Percentiles rank a stretch among this genome's conserved stretches.
Evolutionary conservation across 2,797 vertebrate genomes (phyloP).

Genomic region (Tauraco hartlaubi): DNA sequence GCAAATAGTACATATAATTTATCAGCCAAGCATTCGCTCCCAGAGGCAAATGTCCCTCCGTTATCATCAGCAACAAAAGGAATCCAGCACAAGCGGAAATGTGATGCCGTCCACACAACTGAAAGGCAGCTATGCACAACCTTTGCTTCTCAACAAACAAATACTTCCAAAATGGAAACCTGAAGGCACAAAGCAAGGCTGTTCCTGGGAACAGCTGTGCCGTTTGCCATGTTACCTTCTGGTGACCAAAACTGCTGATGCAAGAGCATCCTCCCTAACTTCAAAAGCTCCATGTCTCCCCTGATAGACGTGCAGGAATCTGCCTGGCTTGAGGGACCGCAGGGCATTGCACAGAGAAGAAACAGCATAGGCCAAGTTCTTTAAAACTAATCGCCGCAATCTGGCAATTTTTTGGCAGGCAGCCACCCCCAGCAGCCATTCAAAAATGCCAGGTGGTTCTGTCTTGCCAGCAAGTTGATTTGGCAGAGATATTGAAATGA

Average conservation of each 20-base stretch:
- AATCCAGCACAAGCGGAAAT: not conserved
- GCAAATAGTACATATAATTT: not conserved
- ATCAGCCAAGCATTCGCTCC: not conserved
- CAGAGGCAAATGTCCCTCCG: not conserved
- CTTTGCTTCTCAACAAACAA: not conserved
- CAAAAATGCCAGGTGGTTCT: constrained; percentile 60
- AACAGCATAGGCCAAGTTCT: constrained; percentile 35
- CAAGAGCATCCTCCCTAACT: not conserved
- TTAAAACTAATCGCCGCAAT: not conserved
- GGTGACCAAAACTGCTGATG: not conserved
- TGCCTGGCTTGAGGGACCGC: not conserved
- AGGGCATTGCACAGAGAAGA: not conserved
- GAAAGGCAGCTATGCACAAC: not conserved
- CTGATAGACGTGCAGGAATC: not conserved
- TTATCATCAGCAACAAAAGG: not conserved
- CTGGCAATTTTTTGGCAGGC: constrained; percentile 35
- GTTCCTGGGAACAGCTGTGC: not conserved
- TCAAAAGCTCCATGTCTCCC: not conserved
- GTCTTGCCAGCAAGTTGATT: constrained; percentile 47
- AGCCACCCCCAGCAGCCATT: constrained; percentile 50
- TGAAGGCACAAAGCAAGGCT: not conserved
- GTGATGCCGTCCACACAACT: not conserved
- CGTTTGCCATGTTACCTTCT: not conserved
- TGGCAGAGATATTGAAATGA: constrained; percentile 60
- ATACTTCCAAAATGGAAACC: not conserved